phyloP scores from a whole-genome alignment of 2,888 invertebrate species.

The Idaea aversata region DNA sequence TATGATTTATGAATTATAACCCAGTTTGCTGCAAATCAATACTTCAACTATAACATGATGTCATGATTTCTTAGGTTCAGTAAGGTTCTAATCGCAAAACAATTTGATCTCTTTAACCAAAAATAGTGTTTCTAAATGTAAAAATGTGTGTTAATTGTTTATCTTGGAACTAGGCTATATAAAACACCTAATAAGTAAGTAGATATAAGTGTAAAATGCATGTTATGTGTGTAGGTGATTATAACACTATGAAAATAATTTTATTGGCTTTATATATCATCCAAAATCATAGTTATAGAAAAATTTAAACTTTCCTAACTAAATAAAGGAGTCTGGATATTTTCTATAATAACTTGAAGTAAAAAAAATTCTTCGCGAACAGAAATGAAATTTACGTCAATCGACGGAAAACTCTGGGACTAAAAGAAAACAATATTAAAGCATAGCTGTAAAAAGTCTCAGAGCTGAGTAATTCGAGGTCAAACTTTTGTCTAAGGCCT shows the following conservation, averaged over 20 bases:
- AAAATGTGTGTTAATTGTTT: conserved; percentile 10
- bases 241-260: neutral
- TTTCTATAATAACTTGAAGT: neutral
- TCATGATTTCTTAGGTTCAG: no score
- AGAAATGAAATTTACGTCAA: neutral
- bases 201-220: neutral
- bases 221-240: neutral
- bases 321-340: neutral
- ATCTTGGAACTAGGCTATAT: neutral
- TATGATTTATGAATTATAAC: no score
- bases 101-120: conserved; percentile 34
- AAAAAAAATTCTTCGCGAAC: neutral
- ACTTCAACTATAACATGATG: no score
- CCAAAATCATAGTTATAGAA: neutral
- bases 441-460: neutral
- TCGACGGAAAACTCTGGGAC: neutral
- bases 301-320: neutral
- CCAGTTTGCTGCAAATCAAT: no score
- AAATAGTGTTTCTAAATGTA: conserved; percentile 26
- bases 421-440: neutral
- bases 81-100: conserved; percentile 6
- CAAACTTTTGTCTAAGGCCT: neutral
- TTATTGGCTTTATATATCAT: neutral
- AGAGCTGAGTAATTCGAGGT: neutral
- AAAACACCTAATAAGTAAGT: neutral